Evolutionary conservation across 1,140 invertebrate genomes (phyloP).

Genomic region (Philotrypesis tridentata): DNA sequence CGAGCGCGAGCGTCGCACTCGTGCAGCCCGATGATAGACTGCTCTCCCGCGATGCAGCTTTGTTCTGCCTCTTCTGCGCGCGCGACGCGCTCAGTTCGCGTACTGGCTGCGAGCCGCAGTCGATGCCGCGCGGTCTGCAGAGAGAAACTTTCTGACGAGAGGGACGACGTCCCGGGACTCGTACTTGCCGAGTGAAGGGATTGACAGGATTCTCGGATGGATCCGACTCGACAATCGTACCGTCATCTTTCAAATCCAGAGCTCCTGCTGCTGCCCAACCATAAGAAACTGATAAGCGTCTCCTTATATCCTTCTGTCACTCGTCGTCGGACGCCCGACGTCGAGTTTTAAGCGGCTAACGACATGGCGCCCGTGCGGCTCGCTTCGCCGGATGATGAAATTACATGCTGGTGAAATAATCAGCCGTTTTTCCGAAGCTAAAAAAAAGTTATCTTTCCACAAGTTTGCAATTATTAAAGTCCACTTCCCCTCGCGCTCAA

Average conservation of each 20-base stretch:
- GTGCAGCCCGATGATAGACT: background rate
- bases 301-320: too few relatives aligned
- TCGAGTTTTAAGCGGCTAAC: background rate
- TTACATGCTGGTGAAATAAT: constrained; percentile 19
- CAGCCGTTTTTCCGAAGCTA: constrained; percentile 4
- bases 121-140: too few relatives aligned
- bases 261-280: background rate
- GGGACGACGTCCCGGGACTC: background rate
- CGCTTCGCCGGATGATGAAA: background rate
- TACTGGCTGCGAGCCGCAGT: background rate
- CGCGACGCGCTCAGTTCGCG: background rate
- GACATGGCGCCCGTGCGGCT: background rate
- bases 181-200: background rate
- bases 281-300: background rate
- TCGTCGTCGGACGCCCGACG: too few relatives aligned
- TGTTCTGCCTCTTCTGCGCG: background rate
- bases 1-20: background rate
- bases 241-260: background rate
- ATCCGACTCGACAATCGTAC: background rate
- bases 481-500: constrained; percentile 35
- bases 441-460: constrained; percentile 39
- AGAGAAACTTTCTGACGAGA: background rate
- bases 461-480: constrained; percentile 44
- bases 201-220: background rate
- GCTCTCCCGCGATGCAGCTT: background rate